These are phyloP conservation scores for Pantherophis alleghaniensis DNA, from an alignment of 2,797 vertebrate species.

Conservation along the genomic window DNA sequence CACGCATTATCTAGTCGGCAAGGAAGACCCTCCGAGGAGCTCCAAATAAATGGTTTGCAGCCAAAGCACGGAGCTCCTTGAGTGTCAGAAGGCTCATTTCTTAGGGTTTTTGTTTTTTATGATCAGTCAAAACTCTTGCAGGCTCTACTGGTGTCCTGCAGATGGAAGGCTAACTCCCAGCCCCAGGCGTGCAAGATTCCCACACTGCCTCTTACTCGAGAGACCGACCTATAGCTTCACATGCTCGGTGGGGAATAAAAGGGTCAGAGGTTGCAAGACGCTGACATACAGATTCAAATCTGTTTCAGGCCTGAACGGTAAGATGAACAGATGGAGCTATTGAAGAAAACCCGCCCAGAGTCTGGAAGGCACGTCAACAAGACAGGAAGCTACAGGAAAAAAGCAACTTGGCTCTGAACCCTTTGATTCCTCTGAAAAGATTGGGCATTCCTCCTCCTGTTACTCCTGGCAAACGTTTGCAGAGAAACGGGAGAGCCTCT, in stretches of 20 bases:
- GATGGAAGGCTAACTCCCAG: neutral
- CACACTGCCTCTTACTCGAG: neutral
- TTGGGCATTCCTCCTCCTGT: neutral
- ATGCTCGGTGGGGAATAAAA: neutral
- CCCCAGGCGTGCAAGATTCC: neutral
- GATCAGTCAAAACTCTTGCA: neutral
- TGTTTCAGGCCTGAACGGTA: slow-evolving; percentile 9
- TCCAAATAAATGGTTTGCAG: neutral
- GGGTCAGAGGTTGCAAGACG: neutral
- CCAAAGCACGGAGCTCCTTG: neutral
- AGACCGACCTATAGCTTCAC: slow-evolving; percentile 8
- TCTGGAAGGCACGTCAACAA: neutral
- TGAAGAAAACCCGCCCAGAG: slow-evolving; percentile 38
- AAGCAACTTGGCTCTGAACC: neutral
- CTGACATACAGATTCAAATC: slow-evolving; percentile 34
- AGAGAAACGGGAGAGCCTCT: neutral
- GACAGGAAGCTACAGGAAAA: neutral
- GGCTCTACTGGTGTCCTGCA: neutral
- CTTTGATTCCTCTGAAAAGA: neutral
- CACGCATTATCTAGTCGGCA: neutral
- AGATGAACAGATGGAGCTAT: slow-evolving; percentile 11
- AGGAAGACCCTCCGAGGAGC: neutral
- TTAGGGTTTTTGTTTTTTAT: neutral
- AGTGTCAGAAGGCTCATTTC: neutral
- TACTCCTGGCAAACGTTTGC: neutral